phyloP scores from a whole-genome alignment of 2,888 invertebrate species.

The Pecten maximus region DNA sequence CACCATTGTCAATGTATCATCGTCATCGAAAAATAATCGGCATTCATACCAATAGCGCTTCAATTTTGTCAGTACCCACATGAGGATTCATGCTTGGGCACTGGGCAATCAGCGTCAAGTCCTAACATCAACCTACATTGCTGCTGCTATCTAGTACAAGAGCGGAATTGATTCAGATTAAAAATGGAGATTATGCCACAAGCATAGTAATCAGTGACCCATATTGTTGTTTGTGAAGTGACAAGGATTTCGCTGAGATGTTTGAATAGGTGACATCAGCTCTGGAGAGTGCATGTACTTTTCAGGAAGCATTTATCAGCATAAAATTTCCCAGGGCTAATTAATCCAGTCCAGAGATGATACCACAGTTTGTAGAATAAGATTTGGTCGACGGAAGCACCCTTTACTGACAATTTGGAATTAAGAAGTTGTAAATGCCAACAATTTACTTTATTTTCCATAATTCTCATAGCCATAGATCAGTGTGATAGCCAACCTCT shows the following conservation, averaged over 20 bases:
- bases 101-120: neutral
- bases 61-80: neutral
- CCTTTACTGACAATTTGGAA: too few relatives aligned
- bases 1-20: neutral
- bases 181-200: neutral
- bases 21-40: slow-evolving; percentile 19
- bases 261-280: neutral
- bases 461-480: too few relatives aligned
- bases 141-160: neutral
- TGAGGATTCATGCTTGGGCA: neutral
- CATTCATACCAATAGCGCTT: neutral
- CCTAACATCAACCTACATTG: neutral
- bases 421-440: too few relatives aligned
- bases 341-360: too few relatives aligned
- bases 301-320: neutral
- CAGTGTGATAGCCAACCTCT: too few relatives aligned
- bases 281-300: neutral
- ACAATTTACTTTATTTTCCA: too few relatives aligned
- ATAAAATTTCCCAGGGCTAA: neutral
- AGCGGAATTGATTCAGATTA: slow-evolving; percentile 14
- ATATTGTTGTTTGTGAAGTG: neutral
- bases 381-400: too few relatives aligned
- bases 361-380: too few relatives aligned
- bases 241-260: neutral
- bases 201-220: slow-evolving; percentile 1